A percentile compares a stretch with the other conserved stretches of the same genome.
Conservation (phyloP, 2,113 vertebrate species). For the Bujurquina vittata region DNA sequence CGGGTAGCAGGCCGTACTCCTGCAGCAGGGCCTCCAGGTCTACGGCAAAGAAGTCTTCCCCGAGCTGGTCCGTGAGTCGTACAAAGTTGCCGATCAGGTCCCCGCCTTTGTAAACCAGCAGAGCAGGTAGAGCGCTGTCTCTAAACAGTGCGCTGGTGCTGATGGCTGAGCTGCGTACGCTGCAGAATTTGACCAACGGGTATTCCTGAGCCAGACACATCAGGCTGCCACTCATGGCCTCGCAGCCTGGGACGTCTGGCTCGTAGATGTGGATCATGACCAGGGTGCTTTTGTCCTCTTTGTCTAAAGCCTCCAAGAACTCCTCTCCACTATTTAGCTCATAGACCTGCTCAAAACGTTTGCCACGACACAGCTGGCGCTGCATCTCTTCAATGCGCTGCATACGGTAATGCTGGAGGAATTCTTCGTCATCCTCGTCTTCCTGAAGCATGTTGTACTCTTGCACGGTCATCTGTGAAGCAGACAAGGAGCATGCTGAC, state of each 20-base stretch:
- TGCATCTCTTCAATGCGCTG: slow-evolving; percentile 97
- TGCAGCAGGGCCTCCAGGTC: slow-evolving; percentile 94
- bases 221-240: slow-evolving; percentile 93
- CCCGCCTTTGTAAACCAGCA: slow-evolving; percentile 93
- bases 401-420: slow-evolving; percentile 93
- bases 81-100: slow-evolving; percentile 98
- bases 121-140: slow-evolving; percentile 89
- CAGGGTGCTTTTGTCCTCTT: slow-evolving; percentile 88
- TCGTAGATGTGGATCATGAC: slow-evolving; percentile 97
- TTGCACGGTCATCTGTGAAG: slow-evolving; percentile 87
- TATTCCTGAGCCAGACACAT: slow-evolving; percentile 93
- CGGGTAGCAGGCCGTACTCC: slow-evolving; percentile 93
- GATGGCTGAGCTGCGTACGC: slow-evolving; percentile 89
- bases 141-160: slow-evolving; percentile 92
- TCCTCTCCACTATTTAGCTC: slow-evolving; percentile 89
- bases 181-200: slow-evolving; percentile 92
- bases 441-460: slow-evolving; percentile 89
- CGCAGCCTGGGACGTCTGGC: slow-evolving; percentile 86
- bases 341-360: slow-evolving; percentile 88
- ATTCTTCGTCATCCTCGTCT: slow-evolving; percentile 89
- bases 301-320: slow-evolving; percentile 92
- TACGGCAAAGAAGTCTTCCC: slow-evolving; percentile 96
- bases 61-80: slow-evolving; percentile 95
- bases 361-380: slow-evolving; percentile 87
- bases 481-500: not conserved